Evolutionary conservation across 1,140 invertebrate genomes (phyloP).

Genomic region (Brachionus sp.): DNA sequence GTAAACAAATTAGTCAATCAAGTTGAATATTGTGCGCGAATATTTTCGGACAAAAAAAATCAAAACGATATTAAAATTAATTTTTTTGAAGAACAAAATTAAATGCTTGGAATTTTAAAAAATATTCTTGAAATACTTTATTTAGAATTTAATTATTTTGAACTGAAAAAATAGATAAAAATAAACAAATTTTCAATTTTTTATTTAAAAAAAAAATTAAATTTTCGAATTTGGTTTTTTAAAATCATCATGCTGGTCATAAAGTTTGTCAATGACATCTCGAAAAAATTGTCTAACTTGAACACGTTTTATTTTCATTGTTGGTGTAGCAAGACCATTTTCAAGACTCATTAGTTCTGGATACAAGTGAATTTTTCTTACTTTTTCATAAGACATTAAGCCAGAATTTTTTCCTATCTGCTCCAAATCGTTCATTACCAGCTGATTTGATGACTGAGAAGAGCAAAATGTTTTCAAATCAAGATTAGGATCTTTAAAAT

Average conservation of each 20-base stretch:
- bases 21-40: not conserved
- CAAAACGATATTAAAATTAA: not conserved
- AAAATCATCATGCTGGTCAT: not conserved
- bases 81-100: slow-evolving; percentile 22
- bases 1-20: not conserved
- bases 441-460: not conserved
- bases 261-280: not conserved
- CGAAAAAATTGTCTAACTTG: slow-evolving; percentile 19
- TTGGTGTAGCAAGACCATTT: slow-evolving; percentile 92
- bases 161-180: not conserved
- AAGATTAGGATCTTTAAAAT: not conserved
- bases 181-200: not conserved
- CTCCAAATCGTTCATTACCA: not conserved
- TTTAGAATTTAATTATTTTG: not conserved
- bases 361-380: slow-evolving; percentile 68
- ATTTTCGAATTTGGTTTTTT: not conserved
- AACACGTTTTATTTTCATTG: slow-evolving; percentile 84
- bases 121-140: not conserved
- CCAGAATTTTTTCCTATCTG: not conserved
- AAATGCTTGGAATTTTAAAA: not conserved
- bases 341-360: slow-evolving; percentile 90
- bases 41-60: slow-evolving; percentile 5
- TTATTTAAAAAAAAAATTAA: not conserved
- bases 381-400: slow-evolving; percentile 23
- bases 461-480: not conserved